Evolutionary conservation across 2,113 vertebrate genomes (phyloP).

Genomic region (Tretioscincus oriximinensis): DNA sequence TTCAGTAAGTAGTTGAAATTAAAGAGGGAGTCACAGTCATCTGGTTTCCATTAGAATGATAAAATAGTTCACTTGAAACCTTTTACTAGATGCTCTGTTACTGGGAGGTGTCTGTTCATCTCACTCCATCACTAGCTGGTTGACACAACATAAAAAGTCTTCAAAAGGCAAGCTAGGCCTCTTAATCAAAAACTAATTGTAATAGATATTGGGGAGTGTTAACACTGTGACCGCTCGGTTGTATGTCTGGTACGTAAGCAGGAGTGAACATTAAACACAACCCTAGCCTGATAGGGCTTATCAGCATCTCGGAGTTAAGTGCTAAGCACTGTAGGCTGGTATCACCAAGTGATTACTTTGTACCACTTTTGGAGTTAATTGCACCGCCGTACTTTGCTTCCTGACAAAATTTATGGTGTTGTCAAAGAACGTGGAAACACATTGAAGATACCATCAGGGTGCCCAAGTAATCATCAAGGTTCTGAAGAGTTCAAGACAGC

Average conservation of each 20-base stretch:
- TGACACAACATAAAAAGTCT: conserved; percentile 98
- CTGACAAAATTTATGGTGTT: conserved; percentile 73
- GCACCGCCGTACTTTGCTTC: conserved; percentile 68
- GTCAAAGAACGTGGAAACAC: conserved; percentile 54
- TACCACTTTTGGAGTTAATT: conserved; percentile 81
- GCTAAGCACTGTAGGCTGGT: conserved; percentile 82
- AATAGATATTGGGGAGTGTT: conserved; percentile 98
- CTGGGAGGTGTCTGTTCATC: conserved; percentile 88
- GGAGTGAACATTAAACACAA: conserved; percentile 92
- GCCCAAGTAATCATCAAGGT: conserved; percentile 62
- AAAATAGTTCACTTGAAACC: conserved; percentile 96
- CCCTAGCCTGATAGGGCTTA: conserved; percentile 85
- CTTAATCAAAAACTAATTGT: conserved; percentile 99
- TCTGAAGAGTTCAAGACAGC: conserved; percentile 55
- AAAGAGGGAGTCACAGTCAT: conserved; percentile 86
- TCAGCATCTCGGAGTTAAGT: conserved; percentile 79
- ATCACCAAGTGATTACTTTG: conserved; percentile 75
- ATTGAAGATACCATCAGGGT: conserved; percentile 48
- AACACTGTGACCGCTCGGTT: conserved; percentile 90
- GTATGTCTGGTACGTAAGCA: conserved; percentile 83
- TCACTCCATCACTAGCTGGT: conserved; percentile 96
- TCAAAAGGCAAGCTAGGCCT: conserved; percentile 88
- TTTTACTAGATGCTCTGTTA: conserved; percentile 96
- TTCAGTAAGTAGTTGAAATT: conserved; percentile 89
- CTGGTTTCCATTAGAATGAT: conserved; percentile 99